Conservation (phyloP, 2,113 vertebrate genomes). For the Apteryx mantelli region DNA sequence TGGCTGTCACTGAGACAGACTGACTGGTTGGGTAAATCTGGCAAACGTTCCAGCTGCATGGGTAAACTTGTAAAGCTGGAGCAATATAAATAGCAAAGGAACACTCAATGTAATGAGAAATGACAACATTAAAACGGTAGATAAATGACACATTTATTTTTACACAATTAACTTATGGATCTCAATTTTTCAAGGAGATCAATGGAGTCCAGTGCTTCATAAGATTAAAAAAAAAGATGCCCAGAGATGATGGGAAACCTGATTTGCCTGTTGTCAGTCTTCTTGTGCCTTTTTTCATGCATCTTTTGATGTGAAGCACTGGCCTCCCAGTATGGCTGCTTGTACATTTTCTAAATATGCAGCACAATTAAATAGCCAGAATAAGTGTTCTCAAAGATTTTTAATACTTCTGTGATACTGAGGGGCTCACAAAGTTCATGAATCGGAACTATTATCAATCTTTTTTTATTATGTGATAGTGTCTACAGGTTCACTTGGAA, state of each 20-base stretch:
- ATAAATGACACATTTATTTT: background rate
- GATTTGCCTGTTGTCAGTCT: background rate
- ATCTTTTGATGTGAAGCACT: background rate
- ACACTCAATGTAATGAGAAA: background rate
- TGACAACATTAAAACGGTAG: background rate
- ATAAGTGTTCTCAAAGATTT: background rate
- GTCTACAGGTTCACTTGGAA: background rate
- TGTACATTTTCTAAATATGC: background rate
- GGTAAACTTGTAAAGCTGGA: background rate
- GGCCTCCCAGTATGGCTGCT: background rate
- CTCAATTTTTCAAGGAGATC: background rate
- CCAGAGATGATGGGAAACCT: background rate
- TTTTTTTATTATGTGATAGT: background rate
- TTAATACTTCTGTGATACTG: background rate
- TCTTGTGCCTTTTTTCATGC: background rate
- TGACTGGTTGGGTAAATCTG: background rate
- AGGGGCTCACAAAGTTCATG: background rate
- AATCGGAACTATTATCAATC: background rate
- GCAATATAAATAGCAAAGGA: background rate
- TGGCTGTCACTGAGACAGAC: background rate
- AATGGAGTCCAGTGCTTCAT: background rate
- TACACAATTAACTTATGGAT: background rate
- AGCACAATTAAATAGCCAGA: background rate
- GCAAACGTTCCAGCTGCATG: background rate
- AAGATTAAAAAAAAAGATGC: background rate